Evolutionary conservation across 2,888 invertebrate species (phyloP).

Genomic region (Charanyca ferruginea): DNA sequence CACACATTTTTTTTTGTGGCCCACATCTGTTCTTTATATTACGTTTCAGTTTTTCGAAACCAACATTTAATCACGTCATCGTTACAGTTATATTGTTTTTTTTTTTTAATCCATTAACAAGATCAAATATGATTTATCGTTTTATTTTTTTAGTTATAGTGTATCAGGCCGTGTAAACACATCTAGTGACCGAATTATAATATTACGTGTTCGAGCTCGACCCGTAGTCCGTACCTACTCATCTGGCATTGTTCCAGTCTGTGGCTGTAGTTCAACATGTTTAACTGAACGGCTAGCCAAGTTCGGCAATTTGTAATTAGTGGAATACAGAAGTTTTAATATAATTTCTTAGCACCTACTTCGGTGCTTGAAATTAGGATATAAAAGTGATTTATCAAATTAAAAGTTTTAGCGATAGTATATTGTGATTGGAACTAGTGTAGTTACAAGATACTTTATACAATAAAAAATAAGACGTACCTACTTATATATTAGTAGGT

Average conservation of each 20-base stretch:
- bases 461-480: no score
- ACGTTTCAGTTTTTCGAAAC: background rate
- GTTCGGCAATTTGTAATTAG: background rate
- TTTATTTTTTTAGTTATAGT: background rate
- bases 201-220: background rate
- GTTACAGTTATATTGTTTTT: background rate
- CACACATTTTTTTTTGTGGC: background rate
- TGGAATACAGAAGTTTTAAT: background rate
- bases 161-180: background rate
- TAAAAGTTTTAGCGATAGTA: background rate
- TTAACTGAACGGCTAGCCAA: conserved; percentile 12
- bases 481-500: no score
- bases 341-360: background rate
- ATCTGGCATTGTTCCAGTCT: conserved; percentile 24
- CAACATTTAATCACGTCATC: background rate
- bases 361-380: background rate
- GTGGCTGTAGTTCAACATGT: conserved; percentile 16
- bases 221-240: background rate
- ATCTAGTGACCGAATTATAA: background rate
- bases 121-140: background rate
- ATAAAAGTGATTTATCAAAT: background rate
- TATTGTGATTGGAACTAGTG: no score
- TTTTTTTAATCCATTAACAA: background rate
- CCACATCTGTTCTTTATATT: background rate
- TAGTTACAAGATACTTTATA: no score